Percentiles rank a stretch among this genome's conserved stretches.
Conservation (phyloP, 2,888 invertebrate genomes). For the Coelopa pilipes region DNA sequence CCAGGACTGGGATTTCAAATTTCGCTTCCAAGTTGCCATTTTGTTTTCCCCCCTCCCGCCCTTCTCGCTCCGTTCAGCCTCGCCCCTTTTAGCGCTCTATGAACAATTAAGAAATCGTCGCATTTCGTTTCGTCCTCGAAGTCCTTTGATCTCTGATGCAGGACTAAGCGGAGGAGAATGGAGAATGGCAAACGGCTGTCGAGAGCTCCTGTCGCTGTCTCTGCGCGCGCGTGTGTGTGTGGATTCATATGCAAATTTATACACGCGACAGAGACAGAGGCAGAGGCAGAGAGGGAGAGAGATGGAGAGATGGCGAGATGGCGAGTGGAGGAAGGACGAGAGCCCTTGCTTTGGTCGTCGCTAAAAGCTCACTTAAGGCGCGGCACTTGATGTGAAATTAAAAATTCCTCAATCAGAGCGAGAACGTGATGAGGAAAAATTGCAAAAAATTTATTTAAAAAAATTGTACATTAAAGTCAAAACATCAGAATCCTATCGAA, state of each 20-base stretch:
- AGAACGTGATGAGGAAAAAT: background rate
- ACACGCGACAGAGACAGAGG: background rate
- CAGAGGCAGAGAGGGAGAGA: too few relatives aligned
- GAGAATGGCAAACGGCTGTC: background rate
- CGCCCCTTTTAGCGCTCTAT: background rate
- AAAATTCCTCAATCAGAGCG: conserved; percentile 29
- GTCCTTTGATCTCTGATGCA: conserved; percentile 21
- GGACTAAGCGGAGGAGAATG: conserved; percentile 5
- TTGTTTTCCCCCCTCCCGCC: too few relatives aligned
- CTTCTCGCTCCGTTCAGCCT: too few relatives aligned
- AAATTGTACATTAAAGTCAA: too few relatives aligned
- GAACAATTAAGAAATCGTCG: conserved; percentile 11
- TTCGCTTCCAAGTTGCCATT: too few relatives aligned
- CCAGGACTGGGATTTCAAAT: too few relatives aligned
- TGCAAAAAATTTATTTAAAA: background rate
- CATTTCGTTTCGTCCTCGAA: background rate
- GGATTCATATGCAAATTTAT: background rate
- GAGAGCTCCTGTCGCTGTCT: background rate
- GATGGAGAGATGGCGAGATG: too few relatives aligned
- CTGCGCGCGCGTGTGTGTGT: background rate
- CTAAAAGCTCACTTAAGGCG: conserved; percentile 32
- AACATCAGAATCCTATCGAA: too few relatives aligned
- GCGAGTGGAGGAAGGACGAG: too few relatives aligned
- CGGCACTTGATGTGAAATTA: conserved; percentile 29
- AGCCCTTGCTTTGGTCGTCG: background rate